Evolutionary conservation across 2,113 vertebrate genomes (phyloP).

Genomic region (Tapirus terrestris): DNA sequence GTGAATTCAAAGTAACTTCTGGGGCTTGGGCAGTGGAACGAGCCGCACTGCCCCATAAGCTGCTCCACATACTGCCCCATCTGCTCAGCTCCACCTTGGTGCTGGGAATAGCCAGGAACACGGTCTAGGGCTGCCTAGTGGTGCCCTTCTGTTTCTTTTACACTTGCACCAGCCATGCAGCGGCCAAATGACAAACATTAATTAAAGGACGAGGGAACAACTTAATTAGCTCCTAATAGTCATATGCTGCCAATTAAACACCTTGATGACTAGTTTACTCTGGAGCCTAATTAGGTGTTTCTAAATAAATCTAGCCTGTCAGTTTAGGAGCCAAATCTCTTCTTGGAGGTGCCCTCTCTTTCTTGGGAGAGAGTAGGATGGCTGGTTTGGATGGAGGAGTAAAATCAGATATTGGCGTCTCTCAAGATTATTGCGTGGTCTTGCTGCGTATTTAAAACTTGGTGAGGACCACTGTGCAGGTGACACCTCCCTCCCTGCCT

Average conservation of each 20-base stretch:
- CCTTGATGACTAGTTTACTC: slow-evolving; percentile 66
- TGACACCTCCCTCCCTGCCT: not conserved
- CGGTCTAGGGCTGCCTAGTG: not conserved
- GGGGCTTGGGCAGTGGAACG: accelerated
- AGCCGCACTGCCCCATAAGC: not conserved
- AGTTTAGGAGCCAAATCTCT: slow-evolving; percentile 48
- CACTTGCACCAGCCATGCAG: not conserved
- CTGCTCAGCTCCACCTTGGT: not conserved
- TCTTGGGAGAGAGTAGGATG: not conserved
- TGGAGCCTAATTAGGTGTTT: slow-evolving; percentile 77
- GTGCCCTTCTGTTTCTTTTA: slow-evolving; percentile 10
- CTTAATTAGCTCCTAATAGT: slow-evolving; percentile 77
- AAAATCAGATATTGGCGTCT: not conserved
- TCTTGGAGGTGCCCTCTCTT: not conserved
- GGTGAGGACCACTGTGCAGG: not conserved
- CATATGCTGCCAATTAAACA: slow-evolving; percentile 77
- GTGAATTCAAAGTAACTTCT: not conserved
- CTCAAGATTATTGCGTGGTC: not conserved
- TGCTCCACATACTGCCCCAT: not conserved
- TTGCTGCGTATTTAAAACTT: not conserved
- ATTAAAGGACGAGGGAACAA: slow-evolving; percentile 58
- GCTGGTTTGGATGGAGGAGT: not conserved
- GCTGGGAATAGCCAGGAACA: not conserved
- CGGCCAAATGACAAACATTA: slow-evolving; percentile 62
- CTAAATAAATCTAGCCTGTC: slow-evolving; percentile 72